Base-by-base conservation (phyloP, 2,888 invertebrate species). In the Cerastoderma edule region DNA sequence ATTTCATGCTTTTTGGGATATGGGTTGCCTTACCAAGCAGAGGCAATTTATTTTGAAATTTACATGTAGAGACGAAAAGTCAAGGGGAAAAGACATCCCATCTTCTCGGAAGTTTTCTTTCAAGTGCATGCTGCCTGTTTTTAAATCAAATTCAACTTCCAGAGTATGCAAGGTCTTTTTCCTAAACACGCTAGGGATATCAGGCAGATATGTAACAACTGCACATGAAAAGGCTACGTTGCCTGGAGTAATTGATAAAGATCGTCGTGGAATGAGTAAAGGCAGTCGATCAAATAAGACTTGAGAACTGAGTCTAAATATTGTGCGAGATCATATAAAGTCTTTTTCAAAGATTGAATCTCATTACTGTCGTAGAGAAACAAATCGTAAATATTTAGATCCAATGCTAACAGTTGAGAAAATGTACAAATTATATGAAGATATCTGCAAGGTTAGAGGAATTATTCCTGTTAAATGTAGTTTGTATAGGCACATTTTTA, bases 161-260 rank as follows among this genome's bases (percentile, higher is more conserved):
- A 44, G 48, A 13, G 73, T 67, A 35, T 73, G 73, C 24, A 73
- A 73, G 30, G 64, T 64, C 10, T 67, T 73, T 54, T 73, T 73
- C 35, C 28, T 73, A 6, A 32, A 35, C 10, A 73, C 67, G 3
- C 35, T 73, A 6, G 13, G 30, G 2, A 64, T 73, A 16, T 60
- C 63, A 24, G 63, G 22, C 48, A 44, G 33, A n/a, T 48, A 48
- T 44, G 54, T 60, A 1, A 24, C 4, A 0, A 73, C 73, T 33
- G 53, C 67, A 6, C 19, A 39, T 2, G 44, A 63, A 35, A 73
- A 73, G 22, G 30, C 57, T 22, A 4, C n/a, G 10, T 8, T 46
- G 0, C 28, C 32, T 30, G 73, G 73, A 28, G 67, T 73, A 13
- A 60, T 56, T 71, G 73, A 63, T 27, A 1, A 3, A 1, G 73